phyloP scores from a whole-genome alignment of 2,888 invertebrate genomes.

The Hoplodrina ambigua region DNA sequence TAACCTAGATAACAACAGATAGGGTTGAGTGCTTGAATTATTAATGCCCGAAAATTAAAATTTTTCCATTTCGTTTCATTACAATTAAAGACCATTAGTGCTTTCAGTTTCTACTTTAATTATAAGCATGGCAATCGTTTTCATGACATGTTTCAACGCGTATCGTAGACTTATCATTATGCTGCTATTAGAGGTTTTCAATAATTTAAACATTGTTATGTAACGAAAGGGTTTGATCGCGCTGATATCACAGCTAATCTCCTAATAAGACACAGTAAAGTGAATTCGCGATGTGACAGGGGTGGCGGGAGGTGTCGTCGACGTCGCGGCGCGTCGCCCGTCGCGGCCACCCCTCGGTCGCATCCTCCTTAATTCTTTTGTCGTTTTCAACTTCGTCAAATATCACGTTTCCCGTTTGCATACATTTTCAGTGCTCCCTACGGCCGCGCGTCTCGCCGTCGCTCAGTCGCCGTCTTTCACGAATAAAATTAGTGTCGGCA shows the following conservation, averaged over 20 bases:
- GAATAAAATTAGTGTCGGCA: slow-evolving; percentile 90
- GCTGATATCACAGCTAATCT: slow-evolving; percentile 80
- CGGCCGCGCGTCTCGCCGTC: slow-evolving; percentile 68
- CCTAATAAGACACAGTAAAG: slow-evolving; percentile 83
- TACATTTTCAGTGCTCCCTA: slow-evolving; percentile 85
- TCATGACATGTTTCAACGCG: slow-evolving; percentile 40
- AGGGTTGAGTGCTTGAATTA: slow-evolving; percentile 80
- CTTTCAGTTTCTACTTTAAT: slow-evolving; percentile 53
- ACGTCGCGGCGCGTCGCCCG: slow-evolving; percentile 64
- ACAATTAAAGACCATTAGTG: slow-evolving; percentile 38
- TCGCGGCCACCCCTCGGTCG: slow-evolving; percentile 43
- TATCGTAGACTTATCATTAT: slow-evolving; percentile 27
- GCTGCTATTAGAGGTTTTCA: slow-evolving; percentile 41
- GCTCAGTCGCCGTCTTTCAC: slow-evolving; percentile 85
- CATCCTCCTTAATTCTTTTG: slow-evolving; percentile 86
- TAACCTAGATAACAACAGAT: slow-evolving; percentile 82
- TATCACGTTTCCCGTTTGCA: slow-evolving; percentile 88
- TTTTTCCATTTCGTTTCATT: slow-evolving; percentile 57
- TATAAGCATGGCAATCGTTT: slow-evolving; percentile 50
- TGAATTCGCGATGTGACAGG: slow-evolving; percentile 79
- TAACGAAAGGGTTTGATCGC: slow-evolving; percentile 74
- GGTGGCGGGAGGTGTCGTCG: slow-evolving; percentile 68
- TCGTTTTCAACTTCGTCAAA: slow-evolving; percentile 89
- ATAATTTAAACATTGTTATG: slow-evolving; percentile 58
- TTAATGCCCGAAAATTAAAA: slow-evolving; percentile 67